These are phyloP conservation scores for Slavum lentiscoides DNA, from an alignment of 2,888 invertebrate genomes.

Conservation along the genomic window DNA sequence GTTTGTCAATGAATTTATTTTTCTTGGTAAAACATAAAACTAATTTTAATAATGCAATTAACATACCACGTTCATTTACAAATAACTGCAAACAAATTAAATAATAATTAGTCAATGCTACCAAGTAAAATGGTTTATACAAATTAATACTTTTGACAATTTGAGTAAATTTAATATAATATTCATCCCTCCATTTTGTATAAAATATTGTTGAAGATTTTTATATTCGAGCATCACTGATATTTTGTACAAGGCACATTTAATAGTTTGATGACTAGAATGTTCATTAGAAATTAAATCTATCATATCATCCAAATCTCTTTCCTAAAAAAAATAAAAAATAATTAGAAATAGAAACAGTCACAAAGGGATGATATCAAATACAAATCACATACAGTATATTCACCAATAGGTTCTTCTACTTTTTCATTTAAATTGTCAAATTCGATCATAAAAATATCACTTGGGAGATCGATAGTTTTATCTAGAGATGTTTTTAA, in stretches of 20 bases:
- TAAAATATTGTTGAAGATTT: conserved; percentile 45
- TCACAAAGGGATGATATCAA: background rate
- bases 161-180: conserved; percentile 44
- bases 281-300: conserved; percentile 43
- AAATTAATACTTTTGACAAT: conserved; percentile 28
- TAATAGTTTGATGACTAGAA: conserved; percentile 41
- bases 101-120: background rate
- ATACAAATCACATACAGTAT: conserved; percentile 34
- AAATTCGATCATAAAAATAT: conserved; percentile 21
- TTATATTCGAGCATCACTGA: conserved; percentile 40
- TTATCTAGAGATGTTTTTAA: conserved; percentile 32
- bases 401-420: conserved; percentile 28
- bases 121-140: background rate
- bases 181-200: conserved; percentile 30
- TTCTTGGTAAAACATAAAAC: conserved; percentile 31
- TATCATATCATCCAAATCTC: conserved; percentile 41
- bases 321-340: conserved; percentile 11
- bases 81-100: conserved; percentile 23
- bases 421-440: conserved; percentile 8
- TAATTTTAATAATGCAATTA: conserved; percentile 42
- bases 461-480: conserved; percentile 29
- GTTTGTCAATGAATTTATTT: conserved; percentile 2
- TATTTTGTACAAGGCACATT: conserved; percentile 47
- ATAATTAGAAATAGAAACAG: background rate
- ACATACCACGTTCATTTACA: conserved; percentile 36